These are phyloP conservation scores for Semicossyphus pulcher DNA, from an alignment of 2,113 vertebrate genomes.

Conservation along the genomic window DNA sequence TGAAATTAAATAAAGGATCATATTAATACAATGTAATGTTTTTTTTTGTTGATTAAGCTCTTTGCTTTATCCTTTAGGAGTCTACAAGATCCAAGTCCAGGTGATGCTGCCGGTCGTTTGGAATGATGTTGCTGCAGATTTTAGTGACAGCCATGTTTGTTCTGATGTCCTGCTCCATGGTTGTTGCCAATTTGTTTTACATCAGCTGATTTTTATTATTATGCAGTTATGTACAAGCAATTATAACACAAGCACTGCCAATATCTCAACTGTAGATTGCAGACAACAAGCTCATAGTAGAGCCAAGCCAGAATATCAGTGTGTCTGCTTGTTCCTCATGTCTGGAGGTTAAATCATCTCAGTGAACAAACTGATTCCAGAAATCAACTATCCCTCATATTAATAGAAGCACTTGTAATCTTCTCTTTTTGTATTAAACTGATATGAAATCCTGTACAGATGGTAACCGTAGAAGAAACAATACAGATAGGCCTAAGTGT, in stretches of 20 bases:
- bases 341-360: constrained; percentile 17
- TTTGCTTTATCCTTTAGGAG: constrained; percentile 61
- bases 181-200: constrained; percentile 36
- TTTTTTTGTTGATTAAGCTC: not conserved
- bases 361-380: constrained; percentile 18
- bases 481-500: constrained; percentile 24
- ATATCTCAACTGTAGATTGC: constrained; percentile 22
- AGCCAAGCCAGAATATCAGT: constrained; percentile 5
- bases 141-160: constrained; percentile 28
- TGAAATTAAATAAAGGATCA: not conserved
- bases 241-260: constrained; percentile 37
- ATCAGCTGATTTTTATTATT: constrained; percentile 17
- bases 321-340: not conserved
- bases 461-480: constrained; percentile 4
- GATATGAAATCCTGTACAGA: not conserved
- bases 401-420: constrained; percentile 18
- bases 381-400: not conserved
- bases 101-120: constrained; percentile 44
- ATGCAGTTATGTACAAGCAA: not conserved
- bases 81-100: constrained; percentile 73
- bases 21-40: not conserved
- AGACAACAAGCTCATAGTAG: not conserved
- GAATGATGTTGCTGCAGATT: constrained; percentile 16
- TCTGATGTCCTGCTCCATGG: constrained; percentile 17
- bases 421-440: constrained; percentile 4